Base-by-base conservation (phyloP, 53 echinoderm and acorn worm species). In the Hippasteria phrygiana region DNA sequence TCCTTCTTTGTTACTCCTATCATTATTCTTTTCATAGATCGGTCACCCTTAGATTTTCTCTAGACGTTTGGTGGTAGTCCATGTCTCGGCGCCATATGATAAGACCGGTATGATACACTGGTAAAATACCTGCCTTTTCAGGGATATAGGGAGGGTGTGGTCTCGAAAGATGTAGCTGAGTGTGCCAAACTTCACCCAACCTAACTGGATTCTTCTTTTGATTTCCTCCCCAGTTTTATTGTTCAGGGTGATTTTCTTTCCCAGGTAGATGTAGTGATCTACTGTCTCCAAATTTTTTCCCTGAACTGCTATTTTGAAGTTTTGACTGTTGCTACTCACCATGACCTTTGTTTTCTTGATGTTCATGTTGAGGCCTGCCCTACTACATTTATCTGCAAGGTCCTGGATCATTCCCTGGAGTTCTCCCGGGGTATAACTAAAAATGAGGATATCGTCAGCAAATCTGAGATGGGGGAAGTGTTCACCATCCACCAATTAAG, bases 11-110 rank as follows among this genome's bases (percentile, higher is more conserved):
- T 82, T 22, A 82, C 37, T 8, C 82, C 62, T 33, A 63, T 63
- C 82, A 82, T 82, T 31, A 82, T 82, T 35, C 82, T 82, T 53
- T 82, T 62, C 82, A 82, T 63, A 28, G 38, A 59, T 82, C 82
- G 65, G 64, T 82, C 31, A 82, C 82, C 38, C 82, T 36, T 56
- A 82, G 64, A 24, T 64, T 62, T n/a, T n/a, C n/a, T n/a, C 66
- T 42, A 82, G 38, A 54, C 33, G 11, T 31, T 54, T 78, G 53
- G 79, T 78, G 56, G 79, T 54, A 8, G 79, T 3, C 67, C 3
- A 67, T 67, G 67, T 26, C 2, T 67, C 67, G 36, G 14, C 67
- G 5, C 67, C 67, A 67, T 67, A 67, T 35, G 0, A 67, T 31
- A 67, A 13, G 0, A 67, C 67, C 18, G 67, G 28, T 26, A 35